Conservation (phyloP, 2,113 vertebrate genomes). For the Apus apus region DNA sequence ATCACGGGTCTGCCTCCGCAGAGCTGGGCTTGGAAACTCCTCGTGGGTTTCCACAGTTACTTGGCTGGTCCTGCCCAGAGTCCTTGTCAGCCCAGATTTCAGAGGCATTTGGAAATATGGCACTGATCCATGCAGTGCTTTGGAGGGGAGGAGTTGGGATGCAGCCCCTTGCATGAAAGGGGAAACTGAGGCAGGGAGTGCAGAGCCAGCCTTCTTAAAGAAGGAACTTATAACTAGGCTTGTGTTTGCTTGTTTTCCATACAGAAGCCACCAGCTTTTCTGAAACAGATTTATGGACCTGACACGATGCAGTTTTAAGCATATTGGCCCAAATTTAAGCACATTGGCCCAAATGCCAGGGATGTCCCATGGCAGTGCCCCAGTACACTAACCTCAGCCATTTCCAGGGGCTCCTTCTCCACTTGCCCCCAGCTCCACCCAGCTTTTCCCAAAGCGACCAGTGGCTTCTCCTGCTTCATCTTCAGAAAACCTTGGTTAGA, state of each 20-base stretch:
- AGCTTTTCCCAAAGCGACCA: neutral
- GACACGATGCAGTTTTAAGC: neutral
- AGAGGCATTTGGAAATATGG: rapidly evolving
- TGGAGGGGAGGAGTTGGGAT: neutral
- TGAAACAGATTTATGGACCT: neutral
- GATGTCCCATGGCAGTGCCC: neutral
- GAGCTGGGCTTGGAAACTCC: neutral
- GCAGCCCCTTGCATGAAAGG: neutral
- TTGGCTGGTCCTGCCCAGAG: neutral
- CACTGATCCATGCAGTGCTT: neutral
- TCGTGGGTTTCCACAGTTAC: rapidly evolving
- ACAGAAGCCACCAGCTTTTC: neutral
- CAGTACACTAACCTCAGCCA: neutral
- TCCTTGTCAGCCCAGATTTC: neutral
- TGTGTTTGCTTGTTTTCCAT: neutral
- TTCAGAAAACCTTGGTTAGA: conserved; percentile 6
- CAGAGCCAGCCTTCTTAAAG: neutral
- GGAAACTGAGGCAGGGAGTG: neutral
- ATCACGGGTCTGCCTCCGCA: rapidly evolving
- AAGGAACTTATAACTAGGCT: neutral
- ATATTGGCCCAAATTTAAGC: rapidly evolving
- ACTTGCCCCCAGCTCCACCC: neutral
- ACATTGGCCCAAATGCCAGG: rapidly evolving
- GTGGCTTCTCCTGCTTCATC: neutral
- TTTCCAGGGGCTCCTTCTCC: neutral